phyloP scores from a whole-genome alignment of 2,888 invertebrate species.

The Ochlodes sylvanus region DNA sequence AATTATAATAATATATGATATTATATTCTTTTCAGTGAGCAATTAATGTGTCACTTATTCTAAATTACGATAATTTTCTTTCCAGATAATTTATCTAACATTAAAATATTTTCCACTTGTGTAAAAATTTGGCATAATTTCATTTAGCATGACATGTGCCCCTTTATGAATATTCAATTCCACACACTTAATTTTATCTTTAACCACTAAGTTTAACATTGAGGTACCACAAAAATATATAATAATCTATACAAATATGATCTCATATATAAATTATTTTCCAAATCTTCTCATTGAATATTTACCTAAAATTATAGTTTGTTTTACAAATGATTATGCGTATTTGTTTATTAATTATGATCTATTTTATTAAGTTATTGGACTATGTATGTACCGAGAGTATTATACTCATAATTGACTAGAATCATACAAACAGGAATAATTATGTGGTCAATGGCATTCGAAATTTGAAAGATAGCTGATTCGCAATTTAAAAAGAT shows the following conservation, averaged over 20 bases:
- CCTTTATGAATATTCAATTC: slow-evolving; percentile 18
- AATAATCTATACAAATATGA: slow-evolving; percentile 28
- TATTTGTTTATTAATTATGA: not conserved
- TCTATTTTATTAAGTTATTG: slow-evolving; percentile 11
- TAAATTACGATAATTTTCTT: too few relatives aligned
- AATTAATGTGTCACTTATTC: too few relatives aligned
- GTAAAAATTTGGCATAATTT: slow-evolving; percentile 8
- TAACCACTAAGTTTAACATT: slow-evolving; percentile 17
- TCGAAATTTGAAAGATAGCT: slow-evolving; percentile 11
- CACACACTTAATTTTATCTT: slow-evolving; percentile 16
- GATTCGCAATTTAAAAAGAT: not conserved
- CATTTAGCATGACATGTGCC: slow-evolving; percentile 10
- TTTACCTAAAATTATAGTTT: slow-evolving; percentile 33
- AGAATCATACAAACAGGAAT: slow-evolving; percentile 23
- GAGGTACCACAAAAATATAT: slow-evolving; percentile 28
- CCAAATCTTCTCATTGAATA: slow-evolving; percentile 26
- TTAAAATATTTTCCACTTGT: not conserved
- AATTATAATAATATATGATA: too few relatives aligned
- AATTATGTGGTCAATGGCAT: not conserved
- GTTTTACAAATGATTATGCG: slow-evolving; percentile 18
- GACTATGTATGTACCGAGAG: slow-evolving; percentile 26
- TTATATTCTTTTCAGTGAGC: too few relatives aligned
- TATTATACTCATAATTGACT: slow-evolving; percentile 27
- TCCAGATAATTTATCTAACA: not conserved
- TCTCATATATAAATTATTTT: slow-evolving; percentile 26